Base-by-base conservation (phyloP, 2,797 vertebrate genomes). In the Oceanodroma leucorhoa region DNA sequence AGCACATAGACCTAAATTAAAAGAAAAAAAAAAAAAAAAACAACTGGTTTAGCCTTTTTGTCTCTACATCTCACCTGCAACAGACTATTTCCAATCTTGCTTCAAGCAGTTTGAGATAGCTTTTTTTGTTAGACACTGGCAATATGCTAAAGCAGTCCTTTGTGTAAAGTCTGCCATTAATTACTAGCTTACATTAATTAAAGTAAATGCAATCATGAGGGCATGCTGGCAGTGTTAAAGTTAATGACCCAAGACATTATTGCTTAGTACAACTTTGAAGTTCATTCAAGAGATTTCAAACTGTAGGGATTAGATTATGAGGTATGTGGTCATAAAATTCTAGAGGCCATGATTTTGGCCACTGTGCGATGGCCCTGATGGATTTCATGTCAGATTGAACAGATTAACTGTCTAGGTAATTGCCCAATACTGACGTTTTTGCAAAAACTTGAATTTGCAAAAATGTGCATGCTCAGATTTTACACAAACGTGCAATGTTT, bases 141-240 rank as follows among this genome's bases (percentile, higher is more conserved):
- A 90, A 26, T 41, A 22, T 71, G 50, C 50, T 86, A 78, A 83
- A 91, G 53, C 32, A 90, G n/a, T 53, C 67, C 23, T 91, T 80
- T 67, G 60, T 83, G 8, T 83, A 53, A 92, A 89, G 57, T 53
- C 13, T 79, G 69, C 32, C 16, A 41, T 87, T 96, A 94, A 91
- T 94, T 95, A 75, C 82, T 77, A 53, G 36, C 17, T 83, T 89
- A 60, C 10, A 23, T 83, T 95, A 94, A 80, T 92, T 92, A 85
- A 91, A 89, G 84, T 87, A 94, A 94, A 80, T 85, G 64, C 65
- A 83, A 41, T 91, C 54, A 66, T 27, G n/a, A 78, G 67, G 53
- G 34, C 55, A 64, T 71, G 61, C 50, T 91, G 79, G 41, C 50
- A 71, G 57, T 80, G 55, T 67, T 89, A 7, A 90, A 90, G 65